Conservation (phyloP, 2,888 invertebrate genomes). For the Parthenolecanium corni region DNA sequence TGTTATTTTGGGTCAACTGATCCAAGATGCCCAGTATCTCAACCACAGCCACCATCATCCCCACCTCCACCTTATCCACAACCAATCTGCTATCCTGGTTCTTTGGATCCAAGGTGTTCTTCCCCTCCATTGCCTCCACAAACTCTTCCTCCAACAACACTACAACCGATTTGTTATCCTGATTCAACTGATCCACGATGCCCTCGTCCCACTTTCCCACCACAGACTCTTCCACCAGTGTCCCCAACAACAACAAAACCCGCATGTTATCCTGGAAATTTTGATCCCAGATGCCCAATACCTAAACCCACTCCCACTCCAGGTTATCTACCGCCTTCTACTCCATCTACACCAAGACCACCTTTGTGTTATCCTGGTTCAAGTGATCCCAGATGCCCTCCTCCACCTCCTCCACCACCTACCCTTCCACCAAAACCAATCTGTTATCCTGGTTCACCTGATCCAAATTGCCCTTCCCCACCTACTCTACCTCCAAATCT, state of each 20-base stretch:
- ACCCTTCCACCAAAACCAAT: constrained; percentile 29
- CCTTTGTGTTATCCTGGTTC: constrained; percentile 39
- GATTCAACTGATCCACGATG: constrained; percentile 35
- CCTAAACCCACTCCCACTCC: neutral
- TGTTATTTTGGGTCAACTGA: constrained; percentile 37
- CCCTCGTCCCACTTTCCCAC: constrained; percentile 18
- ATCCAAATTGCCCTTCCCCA: constrained; percentile 37
- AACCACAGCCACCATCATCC: constrained; percentile 27
- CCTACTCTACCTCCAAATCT: constrained; percentile 33
- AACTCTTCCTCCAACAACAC: constrained; percentile 31
- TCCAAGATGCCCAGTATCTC: constrained; percentile 32
- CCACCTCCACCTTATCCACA: constrained; percentile 36
- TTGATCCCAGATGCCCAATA: neutral
- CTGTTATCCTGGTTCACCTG: constrained; percentile 37
- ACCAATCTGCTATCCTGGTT: constrained; percentile 37
- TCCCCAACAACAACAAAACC: constrained; percentile 33
- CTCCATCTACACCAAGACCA: constrained; percentile 27
- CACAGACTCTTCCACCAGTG: constrained; percentile 34
- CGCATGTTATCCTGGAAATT: constrained; percentile 28
- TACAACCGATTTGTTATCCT: constrained; percentile 37
- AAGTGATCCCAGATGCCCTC: constrained; percentile 36
- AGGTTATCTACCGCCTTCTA: neutral
- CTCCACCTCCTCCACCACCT: constrained; percentile 31
- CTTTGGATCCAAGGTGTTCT: constrained; percentile 35
- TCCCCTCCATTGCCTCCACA: constrained; percentile 30